These are phyloP conservation scores for Drosophila hydei DNA, from an alignment of 1,140 invertebrate genomes.

Conservation along the genomic window DNA sequence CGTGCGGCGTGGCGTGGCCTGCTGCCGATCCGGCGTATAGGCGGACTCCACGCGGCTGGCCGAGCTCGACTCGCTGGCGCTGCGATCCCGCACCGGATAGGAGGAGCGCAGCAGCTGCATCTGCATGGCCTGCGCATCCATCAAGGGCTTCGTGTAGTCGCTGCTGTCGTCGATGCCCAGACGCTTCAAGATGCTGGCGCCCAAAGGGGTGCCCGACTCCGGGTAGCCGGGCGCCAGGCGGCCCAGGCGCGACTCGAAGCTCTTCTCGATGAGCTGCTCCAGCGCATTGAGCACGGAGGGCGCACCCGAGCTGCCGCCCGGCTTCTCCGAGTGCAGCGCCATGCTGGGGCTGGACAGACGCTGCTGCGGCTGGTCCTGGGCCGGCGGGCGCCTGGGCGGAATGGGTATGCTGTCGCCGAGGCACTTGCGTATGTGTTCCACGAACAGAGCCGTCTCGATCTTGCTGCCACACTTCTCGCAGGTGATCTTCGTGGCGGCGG, in stretches of 20 bases:
- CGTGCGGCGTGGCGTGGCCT: slow-evolving; percentile 89
- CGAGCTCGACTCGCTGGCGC: slow-evolving; percentile 93
- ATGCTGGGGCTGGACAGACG: slow-evolving; percentile 85
- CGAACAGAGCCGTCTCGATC: slow-evolving; percentile 96
- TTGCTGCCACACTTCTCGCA: slow-evolving; percentile 98
- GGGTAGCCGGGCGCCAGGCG: slow-evolving; percentile 70
- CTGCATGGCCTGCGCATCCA: slow-evolving; percentile 94
- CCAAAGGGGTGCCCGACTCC: slow-evolving; percentile 88
- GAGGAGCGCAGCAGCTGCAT: slow-evolving; percentile 90
- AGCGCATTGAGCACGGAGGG: slow-evolving; percentile 97
- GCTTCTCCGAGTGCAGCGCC: slow-evolving; percentile 62
- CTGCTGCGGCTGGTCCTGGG: slow-evolving; percentile 55
- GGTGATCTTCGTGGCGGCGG: slow-evolving; percentile 91
- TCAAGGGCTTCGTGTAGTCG: slow-evolving; percentile 95
- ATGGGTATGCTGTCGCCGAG: slow-evolving; percentile 89
- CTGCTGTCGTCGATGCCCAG: slow-evolving; percentile 97
- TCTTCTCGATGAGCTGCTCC: slow-evolving; percentile 98
- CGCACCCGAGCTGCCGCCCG: slow-evolving; percentile 75
- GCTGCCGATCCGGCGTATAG: slow-evolving; percentile 89
- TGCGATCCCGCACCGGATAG: slow-evolving; percentile 90
- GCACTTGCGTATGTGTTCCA: slow-evolving; percentile 95
- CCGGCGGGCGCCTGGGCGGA: slow-evolving; percentile 68
- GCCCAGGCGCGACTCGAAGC: slow-evolving; percentile 93
- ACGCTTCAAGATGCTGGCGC: slow-evolving; percentile 94
- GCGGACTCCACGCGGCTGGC: slow-evolving; percentile 90